Evolutionary conservation across 2,113 vertebrate genomes (phyloP), one percentile per base, ranked within the genome.

Genomic region (Barbus barbus): DNA sequence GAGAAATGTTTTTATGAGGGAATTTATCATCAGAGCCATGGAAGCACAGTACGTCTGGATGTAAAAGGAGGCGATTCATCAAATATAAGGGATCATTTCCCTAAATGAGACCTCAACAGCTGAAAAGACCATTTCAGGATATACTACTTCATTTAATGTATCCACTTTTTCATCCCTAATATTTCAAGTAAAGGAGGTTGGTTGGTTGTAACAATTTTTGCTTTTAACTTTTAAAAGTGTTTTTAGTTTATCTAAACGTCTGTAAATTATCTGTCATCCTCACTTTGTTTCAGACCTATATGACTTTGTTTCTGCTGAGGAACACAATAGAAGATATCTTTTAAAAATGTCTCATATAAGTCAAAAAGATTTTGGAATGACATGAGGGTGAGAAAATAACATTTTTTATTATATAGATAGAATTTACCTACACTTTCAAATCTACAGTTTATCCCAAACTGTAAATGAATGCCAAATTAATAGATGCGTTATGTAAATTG

Each of bases 21-120:
- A 81, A 79, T 87, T 86, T 63, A 76, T 89, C 87, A 86, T 86
- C 72, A 33, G 38, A 46, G 48, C 24, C 79, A 83, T 81, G 76
- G 51, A 88, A 81, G 85, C 65, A 87, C 78, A 51, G 83, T 88
- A 69, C 61, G 60, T 44, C 88, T 88, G 78, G 61, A 88, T 38
- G 53, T 81, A 20, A 58, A 78, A 33, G 61, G 33, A 58, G 36
- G 26, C 67, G 76, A 86, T 78, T 22, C 56, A 22, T 56, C 38
- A 44, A 82, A 86, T 41, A 51, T 81, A 13, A 24, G 14, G 58
- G 14, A 83, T 77, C 9, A 73, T 83, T 79, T 72, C 3, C 65
- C 22, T 67, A 63, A 58, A 33, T 83, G 69, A 81, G 44, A 83
- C 12, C 28, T 20, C 53, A 85, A 31, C 24, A 85, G 41, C 61